Percentiles rank a stretch among this genome's conserved stretches.
Evolutionary conservation across 2,113 vertebrate genomes (phyloP).

Genomic region (Shinisaurus crocodilurus): DNA sequence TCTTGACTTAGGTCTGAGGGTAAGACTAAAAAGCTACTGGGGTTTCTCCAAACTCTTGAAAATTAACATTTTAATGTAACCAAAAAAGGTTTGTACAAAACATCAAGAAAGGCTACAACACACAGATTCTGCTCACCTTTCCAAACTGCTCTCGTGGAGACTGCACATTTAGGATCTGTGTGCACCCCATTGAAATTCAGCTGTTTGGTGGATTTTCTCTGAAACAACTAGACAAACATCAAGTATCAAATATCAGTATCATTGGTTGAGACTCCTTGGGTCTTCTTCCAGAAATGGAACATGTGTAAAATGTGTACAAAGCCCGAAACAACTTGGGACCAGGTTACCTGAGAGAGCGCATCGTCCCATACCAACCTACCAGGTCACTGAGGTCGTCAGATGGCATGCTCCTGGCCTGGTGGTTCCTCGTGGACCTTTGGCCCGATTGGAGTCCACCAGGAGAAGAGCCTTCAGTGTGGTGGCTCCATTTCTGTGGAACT

Average conservation of each 20-base stretch:
- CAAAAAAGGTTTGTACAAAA: background rate
- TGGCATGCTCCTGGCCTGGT: too few species aligned
- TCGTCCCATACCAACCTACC: too few species aligned
- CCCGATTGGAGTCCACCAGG: too few species aligned
- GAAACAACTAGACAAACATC: background rate
- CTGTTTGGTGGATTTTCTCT: background rate
- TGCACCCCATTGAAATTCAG: background rate
- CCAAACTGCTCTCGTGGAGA: too few species aligned
- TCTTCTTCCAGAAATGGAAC: background rate
- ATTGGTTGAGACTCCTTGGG: background rate
- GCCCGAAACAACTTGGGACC: too few species aligned
- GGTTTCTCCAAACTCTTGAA: background rate
- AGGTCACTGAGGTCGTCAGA: too few species aligned
- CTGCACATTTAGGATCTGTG: background rate
- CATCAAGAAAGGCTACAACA: background rate
- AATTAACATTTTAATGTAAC: background rate
- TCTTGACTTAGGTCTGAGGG: background rate
- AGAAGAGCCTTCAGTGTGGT: too few species aligned
- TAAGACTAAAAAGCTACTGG: background rate
- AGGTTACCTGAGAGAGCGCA: too few species aligned
- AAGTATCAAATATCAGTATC: too few species aligned
- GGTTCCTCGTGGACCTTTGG: too few species aligned
- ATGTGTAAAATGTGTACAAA: too few species aligned
- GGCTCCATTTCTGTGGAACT: too few species aligned
- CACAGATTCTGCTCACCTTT: background rate